Percentiles rank a stretch among this genome's conserved stretches.
Conservation (phyloP, 2,113 vertebrate genomes). For the Syngnathus scovelli region DNA sequence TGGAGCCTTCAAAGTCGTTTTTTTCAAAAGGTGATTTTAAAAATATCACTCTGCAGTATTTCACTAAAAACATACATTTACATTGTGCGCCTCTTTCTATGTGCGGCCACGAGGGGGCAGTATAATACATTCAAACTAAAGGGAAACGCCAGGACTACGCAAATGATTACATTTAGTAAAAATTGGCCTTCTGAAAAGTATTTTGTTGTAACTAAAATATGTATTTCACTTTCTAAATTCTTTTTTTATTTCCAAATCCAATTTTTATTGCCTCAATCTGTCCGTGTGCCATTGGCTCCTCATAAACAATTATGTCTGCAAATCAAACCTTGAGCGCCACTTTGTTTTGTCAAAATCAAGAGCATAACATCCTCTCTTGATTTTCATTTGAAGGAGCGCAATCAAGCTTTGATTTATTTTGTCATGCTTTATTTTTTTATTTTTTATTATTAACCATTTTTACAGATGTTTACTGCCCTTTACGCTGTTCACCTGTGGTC, state of each 20-base stretch:
- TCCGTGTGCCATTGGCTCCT: conserved; percentile 58
- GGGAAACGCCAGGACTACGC: no score
- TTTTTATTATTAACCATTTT: not conserved
- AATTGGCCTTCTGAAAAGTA: no score
- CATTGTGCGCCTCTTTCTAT: no score
- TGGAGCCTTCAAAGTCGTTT: not conserved
- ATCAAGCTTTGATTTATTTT: conserved; percentile 45
- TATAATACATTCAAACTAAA: no score
- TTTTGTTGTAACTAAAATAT: no score
- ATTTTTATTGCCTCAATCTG: conserved; percentile 24
- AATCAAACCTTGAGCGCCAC: conserved; percentile 48
- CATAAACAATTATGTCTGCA: conserved; percentile 32
- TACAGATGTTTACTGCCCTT: conserved; percentile 4
- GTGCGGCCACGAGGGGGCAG: no score
- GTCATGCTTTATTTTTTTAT: conserved; percentile 23
- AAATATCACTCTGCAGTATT: no score
- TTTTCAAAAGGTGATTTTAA: not conserved
- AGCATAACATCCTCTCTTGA: not conserved
- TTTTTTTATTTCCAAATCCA: no score
- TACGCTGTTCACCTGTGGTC: conserved; percentile 19
- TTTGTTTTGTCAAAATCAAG: conserved; percentile 15
- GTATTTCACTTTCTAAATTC: no score
- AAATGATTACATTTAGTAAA: no score
- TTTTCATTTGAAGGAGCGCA: conserved; percentile 16
- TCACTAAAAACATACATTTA: no score